phyloP scores from a whole-genome alignment of 2,113 vertebrate genomes.

The Dicerorhinus sumatrensis region DNA sequence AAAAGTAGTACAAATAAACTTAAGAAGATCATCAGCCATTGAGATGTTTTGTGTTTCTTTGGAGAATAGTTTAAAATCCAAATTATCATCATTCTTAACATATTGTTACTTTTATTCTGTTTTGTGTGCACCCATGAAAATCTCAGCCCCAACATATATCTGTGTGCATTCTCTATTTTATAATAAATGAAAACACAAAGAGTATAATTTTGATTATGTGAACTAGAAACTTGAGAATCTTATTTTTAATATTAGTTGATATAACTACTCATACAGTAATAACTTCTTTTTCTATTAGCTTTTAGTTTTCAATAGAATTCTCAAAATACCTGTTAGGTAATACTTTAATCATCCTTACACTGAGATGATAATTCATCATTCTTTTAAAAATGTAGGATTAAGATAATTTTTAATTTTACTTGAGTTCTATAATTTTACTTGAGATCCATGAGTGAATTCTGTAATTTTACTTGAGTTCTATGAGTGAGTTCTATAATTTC shows the following conservation, averaged over 20 bases:
- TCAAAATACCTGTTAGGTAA: not conserved
- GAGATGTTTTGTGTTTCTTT: not conserved
- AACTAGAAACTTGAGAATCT: not conserved
- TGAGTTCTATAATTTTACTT: not conserved
- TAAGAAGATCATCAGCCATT: not conserved
- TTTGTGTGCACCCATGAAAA: not conserved
- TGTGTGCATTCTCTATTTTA: not conserved
- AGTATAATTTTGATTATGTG: not conserved
- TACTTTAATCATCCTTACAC: not conserved
- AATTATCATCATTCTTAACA: not conserved
- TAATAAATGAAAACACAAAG: not conserved
- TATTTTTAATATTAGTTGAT: slow-evolving; percentile 26
- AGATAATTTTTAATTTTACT: not conserved
- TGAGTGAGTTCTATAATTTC: not conserved
- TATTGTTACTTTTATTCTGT: not conserved
- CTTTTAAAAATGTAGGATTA: slow-evolving; percentile 21
- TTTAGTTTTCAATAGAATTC: slow-evolving; percentile 15
- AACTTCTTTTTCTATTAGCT: not conserved
- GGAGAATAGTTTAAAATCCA: not conserved
- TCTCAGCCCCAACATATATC: not conserved
- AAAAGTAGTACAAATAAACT: not conserved
- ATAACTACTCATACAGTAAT: not conserved
- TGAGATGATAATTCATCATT: not conserved
- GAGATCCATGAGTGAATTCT: not conserved
- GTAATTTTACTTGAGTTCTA: not conserved